Conservation (phyloP, 2,113 vertebrate genomes). For the Cephalopholis sonnerati region DNA sequence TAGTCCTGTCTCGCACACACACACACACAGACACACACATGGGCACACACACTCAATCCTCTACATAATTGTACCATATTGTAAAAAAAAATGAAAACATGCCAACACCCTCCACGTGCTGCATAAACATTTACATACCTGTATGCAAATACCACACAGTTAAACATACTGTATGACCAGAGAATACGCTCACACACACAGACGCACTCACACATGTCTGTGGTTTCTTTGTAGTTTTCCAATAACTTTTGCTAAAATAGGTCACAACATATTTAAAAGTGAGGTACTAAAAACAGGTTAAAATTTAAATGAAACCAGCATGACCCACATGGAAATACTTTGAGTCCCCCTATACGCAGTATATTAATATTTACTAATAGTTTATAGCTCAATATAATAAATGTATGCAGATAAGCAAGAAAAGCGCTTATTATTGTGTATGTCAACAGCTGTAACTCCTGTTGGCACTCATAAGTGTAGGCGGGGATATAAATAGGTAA, state of each 20-base stretch:
- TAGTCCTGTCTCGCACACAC: slow-evolving; percentile 30
- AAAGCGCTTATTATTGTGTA: neutral
- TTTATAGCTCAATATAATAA: neutral
- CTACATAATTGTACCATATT: neutral
- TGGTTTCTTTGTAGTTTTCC: neutral
- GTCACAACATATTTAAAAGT: neutral
- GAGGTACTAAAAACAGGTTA: neutral
- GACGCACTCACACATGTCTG: neutral
- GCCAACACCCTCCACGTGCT: neutral
- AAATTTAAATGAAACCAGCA: neutral
- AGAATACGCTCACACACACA: slow-evolving; percentile 1
- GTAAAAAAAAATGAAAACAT: neutral
- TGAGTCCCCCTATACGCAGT: neutral
- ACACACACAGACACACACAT: slow-evolving; percentile 24
- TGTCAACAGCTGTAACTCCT: neutral
- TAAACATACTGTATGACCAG: neutral
- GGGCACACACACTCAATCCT: neutral
- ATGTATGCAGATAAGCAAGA: neutral
- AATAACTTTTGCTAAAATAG: neutral
- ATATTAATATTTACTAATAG: too few species aligned
- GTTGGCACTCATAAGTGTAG: too few species aligned
- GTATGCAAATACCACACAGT: neutral
- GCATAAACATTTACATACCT: neutral
- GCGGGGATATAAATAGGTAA: too few species aligned
- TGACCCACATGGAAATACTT: neutral